Evolutionary conservation across 2,113 vertebrate genomes (phyloP).

Genomic region (Columbina picui): DNA sequence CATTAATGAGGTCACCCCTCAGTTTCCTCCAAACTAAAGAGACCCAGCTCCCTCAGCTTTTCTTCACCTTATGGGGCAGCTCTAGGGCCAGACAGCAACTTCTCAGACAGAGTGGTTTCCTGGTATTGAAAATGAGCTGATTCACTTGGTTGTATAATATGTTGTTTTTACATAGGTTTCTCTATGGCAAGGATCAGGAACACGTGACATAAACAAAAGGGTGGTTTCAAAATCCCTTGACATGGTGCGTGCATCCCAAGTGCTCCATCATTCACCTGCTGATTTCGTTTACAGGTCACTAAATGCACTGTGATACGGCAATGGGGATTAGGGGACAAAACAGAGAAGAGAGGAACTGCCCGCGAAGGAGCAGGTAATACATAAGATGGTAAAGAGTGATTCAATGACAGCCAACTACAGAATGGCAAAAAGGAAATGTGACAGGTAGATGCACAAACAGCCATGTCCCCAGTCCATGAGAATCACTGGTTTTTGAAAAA

Average conservation of each 20-base stretch:
- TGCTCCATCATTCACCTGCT: background rate
- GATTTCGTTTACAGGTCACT: background rate
- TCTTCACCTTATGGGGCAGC: background rate
- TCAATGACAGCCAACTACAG: background rate
- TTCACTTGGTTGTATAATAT: background rate
- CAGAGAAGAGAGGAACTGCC: background rate
- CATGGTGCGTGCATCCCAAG: fast-evolving
- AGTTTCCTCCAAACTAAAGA: too few species aligned
- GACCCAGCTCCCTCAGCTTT: too few species aligned
- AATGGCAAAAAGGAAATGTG: background rate
- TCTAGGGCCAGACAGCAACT: background rate
- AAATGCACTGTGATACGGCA: background rate
- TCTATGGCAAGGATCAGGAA: background rate
- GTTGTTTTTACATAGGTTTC: background rate
- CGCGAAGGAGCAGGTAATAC: background rate
- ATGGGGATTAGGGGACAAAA: background rate
- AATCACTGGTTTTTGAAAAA: background rate
- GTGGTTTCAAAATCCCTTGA: background rate
- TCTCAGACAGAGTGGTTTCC: background rate
- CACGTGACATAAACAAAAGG: background rate
- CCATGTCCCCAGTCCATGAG: background rate
- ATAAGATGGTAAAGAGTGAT: background rate
- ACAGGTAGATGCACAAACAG: background rate
- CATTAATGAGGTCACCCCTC: too few species aligned
- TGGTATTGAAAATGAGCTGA: background rate